A percentile compares a stretch with the other conserved stretches of the same genome.
Conservation (phyloP, 2,888 invertebrate species). For the Dascillus cervinus region DNA sequence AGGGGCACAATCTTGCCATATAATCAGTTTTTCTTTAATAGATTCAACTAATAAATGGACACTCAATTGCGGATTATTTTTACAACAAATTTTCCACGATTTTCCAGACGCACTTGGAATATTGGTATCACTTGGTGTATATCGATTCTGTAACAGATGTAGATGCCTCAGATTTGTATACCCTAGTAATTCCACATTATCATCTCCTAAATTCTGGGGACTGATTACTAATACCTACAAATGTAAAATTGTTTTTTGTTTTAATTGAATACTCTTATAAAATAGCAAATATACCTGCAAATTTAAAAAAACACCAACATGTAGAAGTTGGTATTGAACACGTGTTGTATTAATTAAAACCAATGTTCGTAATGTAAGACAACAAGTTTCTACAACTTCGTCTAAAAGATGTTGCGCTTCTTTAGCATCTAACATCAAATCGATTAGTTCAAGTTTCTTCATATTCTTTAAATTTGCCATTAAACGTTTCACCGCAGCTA, state of each 20-base stretch:
- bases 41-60: constrained; percentile 65
- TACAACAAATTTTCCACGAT: constrained; percentile 44
- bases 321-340: constrained; percentile 59
- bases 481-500: constrained; percentile 58
- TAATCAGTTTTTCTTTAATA: constrained; percentile 48
- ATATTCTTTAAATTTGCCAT: constrained; percentile 59
- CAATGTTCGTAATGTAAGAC: constrained; percentile 53
- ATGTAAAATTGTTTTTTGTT: constrained; percentile 1
- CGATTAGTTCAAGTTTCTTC: constrained; percentile 57
- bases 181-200: constrained; percentile 60
- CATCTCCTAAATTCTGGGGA: constrained; percentile 69
- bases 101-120: constrained; percentile 45
- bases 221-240: constrained; percentile 55
- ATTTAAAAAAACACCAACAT: constrained; percentile 68
- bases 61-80: constrained; percentile 51
- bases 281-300: constrained; percentile 47
- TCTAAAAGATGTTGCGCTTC: constrained; percentile 66
- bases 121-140: constrained; percentile 50
- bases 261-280: too few species aligned
- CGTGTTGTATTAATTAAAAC: constrained; percentile 69
- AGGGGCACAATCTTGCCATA: constrained; percentile 64
- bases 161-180: constrained; percentile 57
- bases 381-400: constrained; percentile 59
- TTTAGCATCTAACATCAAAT: constrained; percentile 64
- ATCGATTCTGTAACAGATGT: constrained; percentile 66